phyloP scores from a whole-genome alignment of 2,113 vertebrate species.

The Melanostigma gelatinosum region DNA sequence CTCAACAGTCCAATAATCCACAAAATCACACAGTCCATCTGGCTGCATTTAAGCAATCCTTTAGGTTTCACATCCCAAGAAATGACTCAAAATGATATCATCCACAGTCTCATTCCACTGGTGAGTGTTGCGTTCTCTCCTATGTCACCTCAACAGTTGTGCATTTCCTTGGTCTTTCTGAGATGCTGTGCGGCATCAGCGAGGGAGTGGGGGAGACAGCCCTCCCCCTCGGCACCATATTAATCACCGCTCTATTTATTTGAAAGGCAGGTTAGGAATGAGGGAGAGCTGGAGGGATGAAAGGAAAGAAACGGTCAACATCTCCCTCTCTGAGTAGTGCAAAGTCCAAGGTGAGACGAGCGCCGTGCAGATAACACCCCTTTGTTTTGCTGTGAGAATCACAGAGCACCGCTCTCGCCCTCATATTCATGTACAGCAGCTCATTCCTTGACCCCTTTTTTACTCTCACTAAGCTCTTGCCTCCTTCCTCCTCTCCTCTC shows the following conservation, averaged over 20 bases:
- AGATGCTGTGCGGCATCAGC: constrained; percentile 65
- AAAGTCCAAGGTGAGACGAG: constrained; percentile 64
- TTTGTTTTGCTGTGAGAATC: constrained; percentile 65
- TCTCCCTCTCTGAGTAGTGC: constrained; percentile 51
- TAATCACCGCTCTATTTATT: constrained; percentile 76
- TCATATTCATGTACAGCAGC: constrained; percentile 49
- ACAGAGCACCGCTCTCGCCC: constrained; percentile 36
- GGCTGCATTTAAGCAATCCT: constrained; percentile 54
- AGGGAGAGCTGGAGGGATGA: constrained; percentile 56
- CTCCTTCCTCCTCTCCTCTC: constrained; percentile 49
- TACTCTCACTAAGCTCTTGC: constrained; percentile 44
- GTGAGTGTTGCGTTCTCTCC: neutral
- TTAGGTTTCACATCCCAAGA: constrained; percentile 59
- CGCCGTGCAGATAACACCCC: constrained; percentile 56
- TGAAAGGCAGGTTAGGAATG: constrained; percentile 62
- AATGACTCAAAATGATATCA: constrained; percentile 13
- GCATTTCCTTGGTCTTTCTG: constrained; percentile 64
- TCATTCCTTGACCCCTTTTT: constrained; percentile 44
- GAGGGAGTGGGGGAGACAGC: constrained; percentile 58
- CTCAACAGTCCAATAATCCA: constrained; percentile 49
- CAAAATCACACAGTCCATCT: constrained; percentile 56
- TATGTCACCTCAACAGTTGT: constrained; percentile 76
- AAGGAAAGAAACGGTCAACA: constrained; percentile 48
- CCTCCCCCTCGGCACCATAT: constrained; percentile 76
- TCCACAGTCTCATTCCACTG: constrained; percentile 37